Evolutionary conservation across 2,888 invertebrate genomes (phyloP).

Genomic region (Criorhina ranunculi): DNA sequence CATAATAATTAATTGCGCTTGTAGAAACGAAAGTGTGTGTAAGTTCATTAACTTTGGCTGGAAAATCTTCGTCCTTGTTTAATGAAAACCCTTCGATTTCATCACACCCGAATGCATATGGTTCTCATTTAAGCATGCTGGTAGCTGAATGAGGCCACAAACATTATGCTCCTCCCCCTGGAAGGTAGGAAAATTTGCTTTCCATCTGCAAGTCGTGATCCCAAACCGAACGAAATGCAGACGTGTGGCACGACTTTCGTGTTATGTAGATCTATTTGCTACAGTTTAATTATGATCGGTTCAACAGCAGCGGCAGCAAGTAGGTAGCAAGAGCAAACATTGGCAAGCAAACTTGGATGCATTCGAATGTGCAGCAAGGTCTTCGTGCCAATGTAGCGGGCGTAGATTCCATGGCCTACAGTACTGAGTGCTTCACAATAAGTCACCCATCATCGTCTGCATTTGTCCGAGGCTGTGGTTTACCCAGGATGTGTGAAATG

Average conservation of each 20-base stretch:
- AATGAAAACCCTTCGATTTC: conserved; percentile 47
- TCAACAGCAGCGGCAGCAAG: conserved; percentile 49
- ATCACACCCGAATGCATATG: conserved; percentile 26
- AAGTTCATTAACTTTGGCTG: neutral
- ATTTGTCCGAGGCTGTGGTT: conserved; percentile 31
- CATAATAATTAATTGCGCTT: conserved; percentile 23
- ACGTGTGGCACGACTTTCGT: conserved; percentile 78
- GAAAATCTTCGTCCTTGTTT: conserved; percentile 31
- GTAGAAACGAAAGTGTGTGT: neutral
- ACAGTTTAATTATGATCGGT: conserved; percentile 77
- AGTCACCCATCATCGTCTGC: conserved; percentile 47
- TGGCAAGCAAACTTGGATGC: conserved; percentile 32
- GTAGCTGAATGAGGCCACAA: conserved; percentile 39
- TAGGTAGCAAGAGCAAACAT: conserved; percentile 57
- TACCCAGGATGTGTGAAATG: conserved; percentile 47
- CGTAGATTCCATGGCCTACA: conserved; percentile 55
- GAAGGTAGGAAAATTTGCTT: conserved; percentile 42
- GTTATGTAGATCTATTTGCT: conserved; percentile 77
- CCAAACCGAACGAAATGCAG: conserved; percentile 67
- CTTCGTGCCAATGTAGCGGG: conserved; percentile 56
- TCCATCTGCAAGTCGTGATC: conserved; percentile 72
- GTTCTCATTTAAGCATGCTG: conserved; percentile 23
- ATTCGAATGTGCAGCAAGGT: conserved; percentile 56
- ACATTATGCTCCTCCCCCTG: conserved; percentile 13
- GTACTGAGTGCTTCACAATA: conserved; percentile 43